Base-by-base conservation (phyloP, 2,888 invertebrate species). In the Pteria penguin region DNA sequence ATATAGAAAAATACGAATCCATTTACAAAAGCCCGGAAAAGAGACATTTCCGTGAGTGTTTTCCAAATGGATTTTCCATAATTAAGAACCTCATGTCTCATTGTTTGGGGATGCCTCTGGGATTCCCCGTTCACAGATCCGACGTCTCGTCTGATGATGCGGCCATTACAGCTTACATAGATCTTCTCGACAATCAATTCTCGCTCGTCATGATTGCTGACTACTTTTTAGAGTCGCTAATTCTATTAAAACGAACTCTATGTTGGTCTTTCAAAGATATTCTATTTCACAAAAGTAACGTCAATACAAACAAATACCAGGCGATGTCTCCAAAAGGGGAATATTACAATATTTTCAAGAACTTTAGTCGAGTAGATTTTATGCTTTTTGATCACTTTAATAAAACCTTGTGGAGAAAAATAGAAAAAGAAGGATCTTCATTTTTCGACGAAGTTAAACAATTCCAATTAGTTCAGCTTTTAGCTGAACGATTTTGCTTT, bases 191-290 rank as follows among this genome's bases (percentile, higher is more conserved):
- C 27, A 69, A 82, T 4, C 81, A 85, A 4, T 91, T 91, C 72
- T 65, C 80, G 22, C 76, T 91, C 8, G 86, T 92, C 2, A 86
- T 92, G 87, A 84, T 92, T 1, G 83, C 87, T 18, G 92, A 92
- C 61, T 86, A 90, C 69, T 90, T 92, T 65, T 78, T 86, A 24
- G 91, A 92, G 72, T 92, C 92, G 0, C 69, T 92, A 57, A 81
- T 92, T 45, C 78, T 92, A 26, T 82, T 92, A 32, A 87, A 86
- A 66, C 80, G 90, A 26, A 60, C 83, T 18, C 87, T 92, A 87
- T 91, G 91, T 76, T 92, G 92, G 92, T 80, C 73, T 4, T 83
- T 87, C 0, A 86, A 88, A 65, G 92, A 92, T 74, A 89, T 92
- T 22, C 36, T 92, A 1, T 89, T 87, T 75, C 77, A 83, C 52